A percentile compares a stretch with the other conserved stretches of the same genome.
Evolutionary conservation across 2,888 invertebrate species (phyloP).

Genomic region (Carcina quercana): DNA sequence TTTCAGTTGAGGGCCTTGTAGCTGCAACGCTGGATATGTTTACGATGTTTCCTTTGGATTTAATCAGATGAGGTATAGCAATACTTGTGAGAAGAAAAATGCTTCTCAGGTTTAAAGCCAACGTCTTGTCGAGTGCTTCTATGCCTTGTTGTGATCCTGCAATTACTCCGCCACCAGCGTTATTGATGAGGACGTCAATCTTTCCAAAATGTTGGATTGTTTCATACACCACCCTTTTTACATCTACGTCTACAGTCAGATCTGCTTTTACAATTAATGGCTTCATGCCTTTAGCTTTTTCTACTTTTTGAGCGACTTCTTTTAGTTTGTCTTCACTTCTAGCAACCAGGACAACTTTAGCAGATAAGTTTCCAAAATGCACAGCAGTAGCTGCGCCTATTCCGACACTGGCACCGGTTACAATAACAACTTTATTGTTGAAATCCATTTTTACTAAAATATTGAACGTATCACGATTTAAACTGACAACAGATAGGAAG

Average conservation of each 20-base stretch:
- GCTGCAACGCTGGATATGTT: slow-evolving; percentile 19
- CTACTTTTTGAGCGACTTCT: slow-evolving; percentile 9
- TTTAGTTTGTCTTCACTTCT: slow-evolving; percentile 14
- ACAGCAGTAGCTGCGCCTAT: slow-evolving; percentile 19
- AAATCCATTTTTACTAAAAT: slow-evolving; percentile 4
- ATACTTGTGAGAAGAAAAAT: slow-evolving; percentile 13
- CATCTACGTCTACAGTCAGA: slow-evolving; percentile 13
- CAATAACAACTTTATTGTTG: slow-evolving; percentile 8
- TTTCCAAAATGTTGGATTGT: slow-evolving; percentile 15
- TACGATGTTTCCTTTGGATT: slow-evolving; percentile 20
- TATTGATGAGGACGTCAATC: slow-evolving; percentile 21
- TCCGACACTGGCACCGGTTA: slow-evolving; percentile 19
- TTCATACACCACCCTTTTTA: slow-evolving; percentile 14
- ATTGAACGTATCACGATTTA: background rate
- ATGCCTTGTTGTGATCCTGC: slow-evolving; percentile 9
- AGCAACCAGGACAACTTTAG: slow-evolving; percentile 16
- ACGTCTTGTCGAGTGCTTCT: slow-evolving; percentile 12
- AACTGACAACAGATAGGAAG: too few relatives aligned
- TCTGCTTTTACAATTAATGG: slow-evolving; percentile 12
- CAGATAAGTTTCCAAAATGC: slow-evolving; percentile 13
- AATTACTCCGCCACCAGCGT: slow-evolving; percentile 15
- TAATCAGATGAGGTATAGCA: slow-evolving; percentile 14
- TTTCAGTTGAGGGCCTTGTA: background rate
- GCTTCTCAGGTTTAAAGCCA: slow-evolving; percentile 16
- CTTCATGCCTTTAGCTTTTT: slow-evolving; percentile 11